Percentiles rank a stretch among this genome's conserved stretches.
Evolutionary conservation across 1,140 invertebrate species (phyloP).

Genomic region (Prorops nasuta): DNA sequence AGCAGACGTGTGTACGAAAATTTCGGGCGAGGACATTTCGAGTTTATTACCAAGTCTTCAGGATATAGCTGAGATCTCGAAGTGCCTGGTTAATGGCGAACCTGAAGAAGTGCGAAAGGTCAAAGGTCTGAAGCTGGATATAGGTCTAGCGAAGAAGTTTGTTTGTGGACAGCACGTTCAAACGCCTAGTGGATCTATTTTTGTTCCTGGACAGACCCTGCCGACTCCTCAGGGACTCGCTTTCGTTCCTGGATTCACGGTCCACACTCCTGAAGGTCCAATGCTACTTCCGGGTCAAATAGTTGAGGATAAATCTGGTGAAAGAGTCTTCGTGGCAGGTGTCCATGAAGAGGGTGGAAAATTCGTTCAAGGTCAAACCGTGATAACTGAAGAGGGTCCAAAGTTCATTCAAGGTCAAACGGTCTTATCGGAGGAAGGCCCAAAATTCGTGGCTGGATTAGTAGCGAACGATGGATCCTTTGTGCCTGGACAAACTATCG

Average conservation of each 20-base stretch:
- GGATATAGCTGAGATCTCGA: conserved; percentile 65
- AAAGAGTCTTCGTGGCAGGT: conserved; percentile 57
- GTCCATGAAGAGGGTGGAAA: conserved; percentile 37
- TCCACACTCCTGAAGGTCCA: conserved; percentile 66
- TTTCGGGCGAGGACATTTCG: conserved; percentile 52
- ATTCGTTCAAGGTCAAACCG: conserved; percentile 57
- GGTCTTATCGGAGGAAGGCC: conserved; percentile 63
- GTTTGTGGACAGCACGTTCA: conserved; percentile 69
- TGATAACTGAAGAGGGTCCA: conserved; percentile 51
- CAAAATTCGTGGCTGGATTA: conserved; percentile 69
- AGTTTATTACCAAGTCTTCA: conserved; percentile 62
- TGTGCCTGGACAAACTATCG: conserved; percentile 69
- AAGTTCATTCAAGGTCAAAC: conserved; percentile 68
- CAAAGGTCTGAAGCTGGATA: conserved; percentile 64
- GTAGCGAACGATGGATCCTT: conserved; percentile 58
- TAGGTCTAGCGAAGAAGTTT: conserved; percentile 65
- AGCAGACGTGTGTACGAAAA: conserved; percentile 59
- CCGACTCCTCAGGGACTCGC: conserved; percentile 64
- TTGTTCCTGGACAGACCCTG: conserved; percentile 74
- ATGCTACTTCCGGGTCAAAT: conserved; percentile 70
- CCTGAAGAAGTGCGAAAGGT: conserved; percentile 61
- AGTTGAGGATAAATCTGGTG: conserved; percentile 44
- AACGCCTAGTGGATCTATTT: conserved; percentile 65
- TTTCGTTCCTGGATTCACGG: conserved; percentile 73
- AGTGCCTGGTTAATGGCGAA: conserved; percentile 61